These are phyloP conservation scores for Ladona fulva DNA, from an alignment of 1,140 invertebrate species.

Conservation along the genomic window DNA sequence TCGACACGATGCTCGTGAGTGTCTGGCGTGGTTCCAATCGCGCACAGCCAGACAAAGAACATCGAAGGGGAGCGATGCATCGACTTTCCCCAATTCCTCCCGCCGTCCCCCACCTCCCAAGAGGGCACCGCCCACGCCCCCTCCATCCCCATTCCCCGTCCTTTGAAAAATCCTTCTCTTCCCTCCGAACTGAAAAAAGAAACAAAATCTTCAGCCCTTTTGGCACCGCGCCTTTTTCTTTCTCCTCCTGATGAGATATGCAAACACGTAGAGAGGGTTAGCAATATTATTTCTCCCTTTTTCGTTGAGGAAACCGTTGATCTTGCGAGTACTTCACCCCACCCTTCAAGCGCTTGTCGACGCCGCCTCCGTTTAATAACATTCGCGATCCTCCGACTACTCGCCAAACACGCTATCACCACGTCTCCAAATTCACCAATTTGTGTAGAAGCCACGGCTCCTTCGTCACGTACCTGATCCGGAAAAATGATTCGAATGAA, in stretches of 20 bases:
- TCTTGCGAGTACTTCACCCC: background rate
- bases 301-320: too few species aligned
- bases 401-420: background rate
- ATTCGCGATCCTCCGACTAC: background rate
- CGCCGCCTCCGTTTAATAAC: background rate
- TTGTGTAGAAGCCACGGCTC: background rate
- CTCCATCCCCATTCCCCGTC: background rate
- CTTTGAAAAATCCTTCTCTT: background rate
- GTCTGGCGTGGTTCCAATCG: background rate
- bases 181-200: too few species aligned
- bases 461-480: slow-evolving; percentile 1
- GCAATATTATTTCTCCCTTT: background rate
- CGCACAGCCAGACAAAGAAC: background rate
- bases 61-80: too few species aligned
- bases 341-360: background rate
- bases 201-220: too few species aligned
- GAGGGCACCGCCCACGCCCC: too few species aligned
- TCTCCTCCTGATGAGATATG: background rate
- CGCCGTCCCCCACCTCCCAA: too few species aligned
- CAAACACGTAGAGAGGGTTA: background rate
- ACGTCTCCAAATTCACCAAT: background rate
- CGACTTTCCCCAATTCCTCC: too few species aligned
- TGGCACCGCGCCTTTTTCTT: background rate
- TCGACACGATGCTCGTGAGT: background rate
- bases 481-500: background rate